Conservation (phyloP, 2,113 vertebrate species). For the Gavia stellata region DNA sequence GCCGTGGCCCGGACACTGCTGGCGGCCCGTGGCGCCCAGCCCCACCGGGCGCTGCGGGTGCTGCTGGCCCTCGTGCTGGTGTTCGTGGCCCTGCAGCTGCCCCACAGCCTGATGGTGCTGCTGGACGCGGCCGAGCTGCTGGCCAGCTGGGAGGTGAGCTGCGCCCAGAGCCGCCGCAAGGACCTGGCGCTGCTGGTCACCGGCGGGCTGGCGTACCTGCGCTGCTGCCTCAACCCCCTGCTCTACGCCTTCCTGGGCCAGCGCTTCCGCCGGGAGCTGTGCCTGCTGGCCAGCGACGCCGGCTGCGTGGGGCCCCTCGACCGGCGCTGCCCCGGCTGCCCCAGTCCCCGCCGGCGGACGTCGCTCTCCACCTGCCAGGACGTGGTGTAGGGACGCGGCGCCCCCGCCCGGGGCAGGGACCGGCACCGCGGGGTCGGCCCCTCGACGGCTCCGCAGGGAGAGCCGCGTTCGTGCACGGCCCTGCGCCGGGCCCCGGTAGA, state of each 20-base stretch:
- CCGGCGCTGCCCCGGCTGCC: background rate
- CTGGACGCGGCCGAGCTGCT: slow-evolving; percentile 70
- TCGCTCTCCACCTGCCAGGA: slow-evolving; percentile 8
- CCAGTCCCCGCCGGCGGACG: background rate
- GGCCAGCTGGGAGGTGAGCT: slow-evolving; percentile 59
- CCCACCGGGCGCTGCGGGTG: slow-evolving; percentile 81
- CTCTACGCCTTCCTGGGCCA: slow-evolving; percentile 88
- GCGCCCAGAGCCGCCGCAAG: slow-evolving; percentile 64
- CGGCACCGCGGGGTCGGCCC: background rate
- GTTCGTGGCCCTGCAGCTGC: slow-evolving; percentile 87
- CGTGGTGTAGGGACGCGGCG: background rate
- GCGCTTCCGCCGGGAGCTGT: slow-evolving; percentile 84
- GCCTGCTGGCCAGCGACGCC: slow-evolving; percentile 55
- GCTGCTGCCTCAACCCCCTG: slow-evolving; percentile 91
- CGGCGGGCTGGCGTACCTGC: slow-evolving; percentile 80
- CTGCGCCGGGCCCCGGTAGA: fast-evolving
- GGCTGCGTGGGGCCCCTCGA: slow-evolving; percentile 34
- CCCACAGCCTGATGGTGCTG: slow-evolving; percentile 82
- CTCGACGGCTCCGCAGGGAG: background rate
- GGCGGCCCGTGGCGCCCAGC: slow-evolving; percentile 66
- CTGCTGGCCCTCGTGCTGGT: slow-evolving; percentile 83
- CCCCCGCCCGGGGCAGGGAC: fast-evolving
- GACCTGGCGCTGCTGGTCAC: slow-evolving; percentile 81
- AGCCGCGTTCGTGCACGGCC: fast-evolving
- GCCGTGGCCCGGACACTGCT: slow-evolving; percentile 76